Evolutionary conservation across 2,113 vertebrate genomes (phyloP), one percentile per base, ranked within the genome.

Genomic region (Anolis carolinensis): DNA sequence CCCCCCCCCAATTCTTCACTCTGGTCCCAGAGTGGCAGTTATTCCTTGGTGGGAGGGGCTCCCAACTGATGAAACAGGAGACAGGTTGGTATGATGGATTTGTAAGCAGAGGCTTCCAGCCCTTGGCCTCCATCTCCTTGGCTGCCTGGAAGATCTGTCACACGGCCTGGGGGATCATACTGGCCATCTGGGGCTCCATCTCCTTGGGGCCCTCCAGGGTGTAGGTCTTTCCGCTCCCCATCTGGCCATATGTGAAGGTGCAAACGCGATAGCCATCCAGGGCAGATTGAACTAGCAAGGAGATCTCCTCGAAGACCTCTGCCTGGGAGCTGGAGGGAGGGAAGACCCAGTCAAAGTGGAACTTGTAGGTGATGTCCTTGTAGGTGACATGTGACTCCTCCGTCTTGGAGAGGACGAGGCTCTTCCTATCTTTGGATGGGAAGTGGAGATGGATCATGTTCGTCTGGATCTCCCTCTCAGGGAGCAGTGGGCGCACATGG

Each of bases 231-330:
- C 98, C 98, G 1, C 98, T 98, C 48, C 98, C 98, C 0, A 98
- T 98, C 92, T 98, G 98, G 21, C 98, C 98, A 0, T 98, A 98
- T 10, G 98, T 98, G 79, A 98, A 98, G 93, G 98, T 98, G 94
- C 98, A 98, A 2, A 98, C 98, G 9, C 97, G 98, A 90, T 98
- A 98, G 5, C 98, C 98, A 18, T 98, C 98, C 90, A 98, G 87
- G 0, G 98, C 98, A 0, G 98, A 98, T 87, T 96, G 98, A 36
- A 98, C 97, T 81, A 98, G 95, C 92, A 98, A 96, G 0, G 97
- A 95, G 39, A 98, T 98, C 92, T 98, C 98, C 9, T 98, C 97
- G 79, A 98, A 98, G 2, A 98, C 96, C 68, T 97, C 96, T 0
- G 96, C 94, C 84, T 99, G 98, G 0, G 92, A 89, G 59, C 96